Conservation (phyloP, 2,797 vertebrate species). For the Epinephelus coioides region DNA sequence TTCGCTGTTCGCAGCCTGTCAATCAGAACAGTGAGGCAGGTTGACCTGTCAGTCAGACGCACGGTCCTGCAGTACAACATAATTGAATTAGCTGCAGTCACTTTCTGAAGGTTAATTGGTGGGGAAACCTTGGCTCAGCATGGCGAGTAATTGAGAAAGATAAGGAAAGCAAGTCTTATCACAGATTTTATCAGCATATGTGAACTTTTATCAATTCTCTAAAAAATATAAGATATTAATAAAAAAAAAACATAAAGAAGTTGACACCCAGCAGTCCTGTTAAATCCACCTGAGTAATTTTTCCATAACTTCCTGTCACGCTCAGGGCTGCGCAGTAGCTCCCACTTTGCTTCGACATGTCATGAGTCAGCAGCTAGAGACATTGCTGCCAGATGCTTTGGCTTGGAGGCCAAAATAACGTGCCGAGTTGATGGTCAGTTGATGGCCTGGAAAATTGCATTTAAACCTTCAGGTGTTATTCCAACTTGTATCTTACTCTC, state of each 20-base stretch:
- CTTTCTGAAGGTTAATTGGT: conserved; percentile 80
- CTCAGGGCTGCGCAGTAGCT: conserved; percentile 34
- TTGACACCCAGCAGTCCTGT: conserved; percentile 17
- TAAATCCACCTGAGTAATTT: conserved; percentile 36
- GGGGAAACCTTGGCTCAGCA: conserved; percentile 56
- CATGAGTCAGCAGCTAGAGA: conserved; percentile 83
- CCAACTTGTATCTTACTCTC: conserved; percentile 76
- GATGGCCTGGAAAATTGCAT: conserved; percentile 90
- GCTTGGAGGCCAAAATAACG: conserved; percentile 74
- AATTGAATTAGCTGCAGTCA: conserved; percentile 77
- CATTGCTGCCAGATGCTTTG: conserved; percentile 70
- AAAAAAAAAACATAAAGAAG: conserved; percentile 20
- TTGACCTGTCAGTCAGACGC: conserved; percentile 72
- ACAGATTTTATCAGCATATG: conserved; percentile 46
- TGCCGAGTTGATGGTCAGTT: conserved; percentile 85
- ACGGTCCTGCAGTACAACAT: conserved; percentile 36
- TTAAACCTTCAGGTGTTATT: conserved; percentile 87
- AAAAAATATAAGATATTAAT: conserved; percentile 49
- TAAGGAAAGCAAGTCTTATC: conserved; percentile 62
- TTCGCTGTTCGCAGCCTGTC: conserved; percentile 62
- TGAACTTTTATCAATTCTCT: conserved; percentile 56
- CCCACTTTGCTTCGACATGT: conserved; percentile 53
- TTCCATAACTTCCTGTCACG: conserved; percentile 30
- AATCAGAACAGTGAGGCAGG: conserved; percentile 60
- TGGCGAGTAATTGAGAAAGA: conserved; percentile 68